A percentile compares a stretch with the other conserved stretches of the same genome.
Conservation (phyloP, 2,888 invertebrate species). For the Pocota personata region DNA sequence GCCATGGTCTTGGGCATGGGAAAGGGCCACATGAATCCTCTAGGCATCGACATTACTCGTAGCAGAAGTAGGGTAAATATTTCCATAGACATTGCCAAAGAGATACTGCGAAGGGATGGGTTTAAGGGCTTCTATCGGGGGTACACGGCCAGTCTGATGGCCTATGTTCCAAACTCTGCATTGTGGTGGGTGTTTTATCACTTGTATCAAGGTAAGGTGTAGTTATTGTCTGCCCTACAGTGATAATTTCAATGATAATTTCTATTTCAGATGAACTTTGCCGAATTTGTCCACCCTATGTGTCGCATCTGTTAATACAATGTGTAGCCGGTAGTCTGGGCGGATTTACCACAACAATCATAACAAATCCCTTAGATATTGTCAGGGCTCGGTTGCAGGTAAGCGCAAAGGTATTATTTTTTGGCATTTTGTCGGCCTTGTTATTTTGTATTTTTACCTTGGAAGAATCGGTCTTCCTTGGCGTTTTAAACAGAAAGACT, state of each 20-base stretch:
- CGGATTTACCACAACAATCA: slow-evolving; percentile 95
- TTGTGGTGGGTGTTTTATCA: slow-evolving; percentile 99
- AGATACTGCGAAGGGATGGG: slow-evolving; percentile 92
- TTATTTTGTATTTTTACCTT: background rate
- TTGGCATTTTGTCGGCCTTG: background rate
- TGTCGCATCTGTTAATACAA: slow-evolving; percentile 93
- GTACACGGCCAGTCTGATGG: slow-evolving; percentile 94
- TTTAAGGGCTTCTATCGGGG: slow-evolving; percentile 95
- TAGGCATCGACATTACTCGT: slow-evolving; percentile 87
- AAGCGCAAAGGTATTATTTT: slow-evolving; percentile 7
- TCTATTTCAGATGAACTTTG: slow-evolving; percentile 88
- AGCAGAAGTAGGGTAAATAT: slow-evolving; percentile 87
- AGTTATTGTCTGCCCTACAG: background rate
- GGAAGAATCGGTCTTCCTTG: too few species aligned
- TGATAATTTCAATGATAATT: slow-evolving; percentile 15
- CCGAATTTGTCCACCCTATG: slow-evolving; percentile 88
- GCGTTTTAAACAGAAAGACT: too few species aligned
- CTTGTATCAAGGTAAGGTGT: slow-evolving; percentile 91
- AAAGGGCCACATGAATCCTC: slow-evolving; percentile 87
- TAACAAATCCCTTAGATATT: slow-evolving; percentile 98
- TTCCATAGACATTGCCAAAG: slow-evolving; percentile 89
- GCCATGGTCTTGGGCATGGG: slow-evolving; percentile 94
- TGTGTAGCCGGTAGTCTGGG: slow-evolving; percentile 95
- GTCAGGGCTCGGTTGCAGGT: slow-evolving; percentile 96
- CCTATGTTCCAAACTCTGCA: slow-evolving; percentile 98